Base-by-base conservation (phyloP, 1,140 invertebrate species). In the Bombus affinis region DNA sequence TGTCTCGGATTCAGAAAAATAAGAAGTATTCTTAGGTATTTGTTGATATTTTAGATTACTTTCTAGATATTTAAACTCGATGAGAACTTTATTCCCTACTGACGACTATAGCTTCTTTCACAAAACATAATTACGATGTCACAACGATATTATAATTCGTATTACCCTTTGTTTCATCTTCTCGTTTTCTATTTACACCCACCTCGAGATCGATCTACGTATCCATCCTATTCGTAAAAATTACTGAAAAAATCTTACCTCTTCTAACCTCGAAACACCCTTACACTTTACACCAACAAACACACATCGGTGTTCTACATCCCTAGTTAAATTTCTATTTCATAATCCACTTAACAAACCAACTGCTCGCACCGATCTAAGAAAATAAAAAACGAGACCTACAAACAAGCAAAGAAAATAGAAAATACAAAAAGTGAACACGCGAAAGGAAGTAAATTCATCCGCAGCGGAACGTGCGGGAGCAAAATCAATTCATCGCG, bases 401-500 rank as follows among this genome's bases (percentile, higher is more conserved):
- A 15, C 18, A 37, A 37, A 68, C 3, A 9, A 10, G 12, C 2
- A 10, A 25, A 12, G 3, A 37, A 25, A 68, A 10, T 22, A 25
- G 3, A 37, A 25, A 37, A 25, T 53, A 53, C 6, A 53, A 5
- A 12, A 32, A 32, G 28, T 22, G 15, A 32, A 12, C 10, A n/a
- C 1, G 18, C 39, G 15, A 32, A 10, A 47, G 8, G 28, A n/a
- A 10, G 42, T 9, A 53, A 32, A 53, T 53, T 28, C 15, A 53
- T 70, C 65, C 6, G 3, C 22, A 12, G 8, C 12, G 2, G 28
- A 39, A 22, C 25, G 32, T 12, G 32, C 59, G 12, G 42, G 32
- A 13, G 15, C 42, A 53, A 32, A 77, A 81, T 81, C 68, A 73
- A 81, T 81, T 73, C 15, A 42, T 75, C 42, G 57, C n/a, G 37